Conservation (phyloP, 2,113 vertebrate species). For the Fulmarus glacialis region DNA sequence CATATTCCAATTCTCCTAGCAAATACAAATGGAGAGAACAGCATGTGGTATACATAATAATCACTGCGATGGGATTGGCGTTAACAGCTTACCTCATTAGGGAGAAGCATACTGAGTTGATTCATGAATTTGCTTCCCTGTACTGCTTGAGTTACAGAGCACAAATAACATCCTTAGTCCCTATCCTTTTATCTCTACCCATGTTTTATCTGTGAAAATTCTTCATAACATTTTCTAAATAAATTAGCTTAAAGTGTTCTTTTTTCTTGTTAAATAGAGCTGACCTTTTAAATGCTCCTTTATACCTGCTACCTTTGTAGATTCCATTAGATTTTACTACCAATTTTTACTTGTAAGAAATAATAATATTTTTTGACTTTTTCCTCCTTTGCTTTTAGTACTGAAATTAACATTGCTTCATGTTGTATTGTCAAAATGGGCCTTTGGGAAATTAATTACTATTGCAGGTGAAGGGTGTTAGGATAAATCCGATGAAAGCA, state of each 20-base stretch:
- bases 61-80: fast-evolving
- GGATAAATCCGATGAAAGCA: constrained; percentile 25
- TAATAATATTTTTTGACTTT: not conserved
- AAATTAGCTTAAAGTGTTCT: constrained; percentile 18
- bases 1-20: not conserved
- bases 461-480: constrained; percentile 4
- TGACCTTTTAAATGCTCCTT: constrained; percentile 40
- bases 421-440: constrained; percentile 33
- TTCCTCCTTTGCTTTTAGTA: constrained; percentile 3
- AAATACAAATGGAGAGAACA: not conserved
- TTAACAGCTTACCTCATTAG: not conserved
- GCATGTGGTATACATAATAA: not conserved
- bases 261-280: constrained; percentile 13
- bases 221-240: constrained; percentile 7
- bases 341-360: not conserved
- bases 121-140: not conserved
- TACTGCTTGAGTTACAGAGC: not conserved
- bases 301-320: not conserved
- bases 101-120: not conserved
- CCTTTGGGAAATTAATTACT: constrained; percentile 68
- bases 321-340: constrained; percentile 26
- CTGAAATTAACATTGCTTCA: not conserved
- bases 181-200: not conserved
- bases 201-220: not conserved
- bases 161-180: not conserved